Conservation (phyloP, 2,888 invertebrate genomes). For the Caenorhabditis virilis region DNA sequence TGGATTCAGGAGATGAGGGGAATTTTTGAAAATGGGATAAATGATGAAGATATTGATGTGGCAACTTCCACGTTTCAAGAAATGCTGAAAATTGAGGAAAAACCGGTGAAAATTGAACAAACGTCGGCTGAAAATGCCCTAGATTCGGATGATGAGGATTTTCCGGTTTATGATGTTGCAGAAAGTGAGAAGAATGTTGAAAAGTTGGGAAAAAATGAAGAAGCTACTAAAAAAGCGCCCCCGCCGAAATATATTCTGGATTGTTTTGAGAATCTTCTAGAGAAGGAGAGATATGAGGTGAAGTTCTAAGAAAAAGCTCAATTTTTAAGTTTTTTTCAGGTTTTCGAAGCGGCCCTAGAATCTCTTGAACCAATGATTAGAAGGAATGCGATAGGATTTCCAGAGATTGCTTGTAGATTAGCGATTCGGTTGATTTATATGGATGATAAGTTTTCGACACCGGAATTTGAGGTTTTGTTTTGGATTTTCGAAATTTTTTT, state of each 20-base stretch:
- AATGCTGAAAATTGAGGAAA: not conserved
- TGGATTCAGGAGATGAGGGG: constrained; percentile 5
- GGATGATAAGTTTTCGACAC: constrained; percentile 26
- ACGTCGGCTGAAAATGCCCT: not conserved
- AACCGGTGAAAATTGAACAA: not conserved
- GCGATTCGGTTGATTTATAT: constrained; percentile 21
- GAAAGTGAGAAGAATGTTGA: constrained; percentile 13
- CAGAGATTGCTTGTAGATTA: constrained; percentile 14
- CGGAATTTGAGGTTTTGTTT: constrained; percentile 28
- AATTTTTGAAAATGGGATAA: not conserved
- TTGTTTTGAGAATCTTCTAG: constrained; percentile 19
- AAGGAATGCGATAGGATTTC: constrained; percentile 26
- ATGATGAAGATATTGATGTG: not conserved
- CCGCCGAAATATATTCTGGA: constrained; percentile 21
- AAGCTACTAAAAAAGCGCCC: constrained; percentile 3
- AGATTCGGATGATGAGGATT: constrained; percentile 38
- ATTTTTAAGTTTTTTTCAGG: constrained; percentile 4
- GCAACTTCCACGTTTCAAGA: not conserved
- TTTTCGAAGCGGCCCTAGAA: constrained; percentile 27
- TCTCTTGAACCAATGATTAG: constrained; percentile 15
- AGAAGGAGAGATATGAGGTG: constrained; percentile 30
- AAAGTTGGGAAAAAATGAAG: constrained; percentile 13
- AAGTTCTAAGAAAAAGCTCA: not conserved
- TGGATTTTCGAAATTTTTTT: too few species aligned
- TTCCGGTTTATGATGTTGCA: constrained; percentile 13